Base-by-base conservation (phyloP, 2,113 vertebrate species). In the Pholis gunnellus region DNA sequence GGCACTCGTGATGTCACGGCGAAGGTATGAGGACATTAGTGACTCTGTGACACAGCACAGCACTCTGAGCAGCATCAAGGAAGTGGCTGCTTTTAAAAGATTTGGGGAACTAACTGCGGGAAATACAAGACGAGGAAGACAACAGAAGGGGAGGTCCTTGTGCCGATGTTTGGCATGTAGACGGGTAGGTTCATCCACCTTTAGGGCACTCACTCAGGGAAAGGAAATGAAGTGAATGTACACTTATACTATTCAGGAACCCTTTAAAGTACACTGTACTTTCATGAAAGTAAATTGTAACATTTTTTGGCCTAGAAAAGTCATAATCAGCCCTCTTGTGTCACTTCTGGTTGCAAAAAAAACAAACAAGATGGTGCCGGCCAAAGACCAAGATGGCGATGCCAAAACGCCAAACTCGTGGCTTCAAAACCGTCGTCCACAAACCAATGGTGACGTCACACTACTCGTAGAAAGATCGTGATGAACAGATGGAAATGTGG, bases 31-130 rank as follows among this genome's bases (percentile, higher is more conserved):
- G 72, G 46, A 76, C 75, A 74, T 87, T 74, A 69, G 75, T 89
- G 79, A 78, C 72, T 15, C 67, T 20, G 29, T 77, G 71, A 29
- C 75, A 25, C 7, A 48, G 71, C 2, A 4, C 38, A 22, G 50
- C 25, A 22, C 60, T 75, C 85, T 64, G 56, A 73, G 15, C 42
- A 6, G 72, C 64, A 25, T 82, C 64, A 44, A 90, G 87, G 88
- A 87, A 85, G 86, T 90, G 82, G 71, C 72, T 74, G 52, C 40
- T 81, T 88, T 88, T 27, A 10, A 87, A 91, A 75, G 79, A 88
- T 89, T n/a, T 77, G 70, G 69, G 90, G 81, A 90, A 73, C 34
- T 84, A 67, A 88, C 72, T 73, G 27, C 61, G n/a, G 27, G 44
- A 84, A 68, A n/a, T 65, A 8, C 14, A 50, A 38, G 31, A 56